Conservation (phyloP, 92 coral and sea anemone genomes). For the Paramuricea clavata region DNA sequence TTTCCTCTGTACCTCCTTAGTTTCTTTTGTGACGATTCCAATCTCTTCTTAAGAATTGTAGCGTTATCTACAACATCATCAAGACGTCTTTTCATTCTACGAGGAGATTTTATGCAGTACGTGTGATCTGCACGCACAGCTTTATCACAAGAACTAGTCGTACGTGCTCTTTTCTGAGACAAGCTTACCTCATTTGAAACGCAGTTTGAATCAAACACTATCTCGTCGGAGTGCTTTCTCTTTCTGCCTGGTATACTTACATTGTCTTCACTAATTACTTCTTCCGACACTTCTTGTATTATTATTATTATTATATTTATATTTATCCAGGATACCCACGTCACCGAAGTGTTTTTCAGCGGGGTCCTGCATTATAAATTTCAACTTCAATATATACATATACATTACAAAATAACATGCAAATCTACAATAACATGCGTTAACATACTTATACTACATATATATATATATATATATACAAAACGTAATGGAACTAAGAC, state of each 20-base stretch:
- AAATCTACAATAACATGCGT: too few relatives aligned
- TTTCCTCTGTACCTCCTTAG: not conserved
- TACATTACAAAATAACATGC: too few relatives aligned
- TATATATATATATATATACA: too few relatives aligned
- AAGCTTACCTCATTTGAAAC: conserved; percentile 12
- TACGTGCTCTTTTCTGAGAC: not conserved
- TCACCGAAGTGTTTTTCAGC: too few relatives aligned
- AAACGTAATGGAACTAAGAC: too few relatives aligned
- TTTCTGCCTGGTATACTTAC: not conserved
- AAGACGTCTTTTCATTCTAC: not conserved
- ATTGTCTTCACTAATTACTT: not conserved
- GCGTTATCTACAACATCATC: conserved; percentile 20
- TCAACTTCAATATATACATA: too few relatives aligned
- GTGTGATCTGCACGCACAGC: too few relatives aligned
- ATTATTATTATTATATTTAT: too few relatives aligned
- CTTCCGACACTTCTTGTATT: not conserved
- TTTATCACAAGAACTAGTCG: not conserved
- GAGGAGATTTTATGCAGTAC: not conserved
- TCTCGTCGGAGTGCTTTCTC: not conserved
- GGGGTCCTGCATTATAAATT: too few relatives aligned
- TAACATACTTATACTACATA: too few relatives aligned
- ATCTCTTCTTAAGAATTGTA: conserved; percentile 7
- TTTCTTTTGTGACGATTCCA: not conserved
- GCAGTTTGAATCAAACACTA: too few relatives aligned
- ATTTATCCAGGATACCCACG: too few relatives aligned